Base-by-base conservation (phyloP, 1,140 invertebrate species). In the Hesperophylax magnus region DNA sequence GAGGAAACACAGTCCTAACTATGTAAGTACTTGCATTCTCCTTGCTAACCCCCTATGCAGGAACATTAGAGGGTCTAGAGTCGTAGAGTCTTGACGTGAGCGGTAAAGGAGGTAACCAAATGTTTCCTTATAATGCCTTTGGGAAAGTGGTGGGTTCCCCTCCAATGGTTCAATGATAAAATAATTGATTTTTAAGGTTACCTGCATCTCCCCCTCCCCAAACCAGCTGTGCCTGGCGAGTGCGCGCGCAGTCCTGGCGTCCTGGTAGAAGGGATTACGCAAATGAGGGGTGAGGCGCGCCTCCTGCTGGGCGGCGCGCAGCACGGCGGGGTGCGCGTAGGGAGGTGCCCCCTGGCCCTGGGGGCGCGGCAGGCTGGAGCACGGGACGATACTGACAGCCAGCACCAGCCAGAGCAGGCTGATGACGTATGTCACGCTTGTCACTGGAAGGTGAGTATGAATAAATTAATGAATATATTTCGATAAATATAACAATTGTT, bases 181-280 rank as follows among this genome's bases (percentile, higher is more conserved):
- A n/a, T 3, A 6, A 31, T 3, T 39, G 9, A 1, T 39, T 39
- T 7, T 4, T 39, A 1, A 39, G 20, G 17, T 69, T 85, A 92
- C 92, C 81, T 89, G 87, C 74, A 88, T 87, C 84, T 93, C 92
- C 60, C 92, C 92, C 17, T 91, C 89, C 56, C 91, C 91, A 60
- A 93, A 88, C 85, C 92, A 88, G 79, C 91, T 92, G 15, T 89
- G 89, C 39, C 90, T 85, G 24, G 91, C 90, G 31, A 93, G 82
- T 3, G 91, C 86, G 31, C 89, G 82, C 27, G 85, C 85, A 15
- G 89, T 84, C 53, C 87, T 84, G 18, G 88, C 87, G 79, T 90
- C 87, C 22, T 84, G 83, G 53, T 87, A 84, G 39, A 87, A 88
- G 79, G 86, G 85, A 82, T 87, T 90, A 5, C 88, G 84, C 47